Evolutionary conservation across 2,113 vertebrate species (phyloP), one percentile per base, ranked within the genome.

Genomic region (Megaleporinus macrocephalus): DNA sequence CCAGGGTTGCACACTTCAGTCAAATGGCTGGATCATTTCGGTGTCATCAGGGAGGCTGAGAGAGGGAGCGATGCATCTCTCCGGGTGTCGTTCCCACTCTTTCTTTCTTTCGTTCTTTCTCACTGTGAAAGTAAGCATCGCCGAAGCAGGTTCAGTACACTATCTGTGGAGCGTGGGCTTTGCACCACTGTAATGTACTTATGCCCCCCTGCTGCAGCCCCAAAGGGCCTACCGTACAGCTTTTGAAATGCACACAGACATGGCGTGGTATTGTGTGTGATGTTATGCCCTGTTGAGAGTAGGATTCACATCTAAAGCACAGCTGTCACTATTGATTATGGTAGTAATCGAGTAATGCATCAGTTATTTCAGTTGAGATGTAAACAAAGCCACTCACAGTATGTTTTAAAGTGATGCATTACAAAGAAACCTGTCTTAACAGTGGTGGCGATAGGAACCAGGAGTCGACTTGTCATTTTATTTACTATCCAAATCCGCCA

Each of bases 11-110:
- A 61, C 70, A 70, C 55, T 83, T 79, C 78, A 84, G 57, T 84
- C 55, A 86, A 85, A 88, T 86, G 78, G 73, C 74, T 29, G 81
- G 22, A 81, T 83, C 83, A 75, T 87, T 87, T 85, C 61, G 16
- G 77, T 70, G 24, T 61, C 76, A 79, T 79, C 76, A 84, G 77
- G 36, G 73, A 61, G 57, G 71, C 73, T 78, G 66, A 49, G 26
- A 49, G 62, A 78, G 33, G 30, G 57, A 78, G 47, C 80, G 70
- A 61, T 33, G 68, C 59, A 30, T 71, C 41, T 53, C 79, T 83
- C 62, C 36, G 62, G 71, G 47, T 71, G 15, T 1, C 57, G 22
- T 49, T 47, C 36, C 29, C 44, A 61, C 72, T 36, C 22, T 29
- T n/a, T 63, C 55, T 24, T 68, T 9, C 62, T 29, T n/a, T 63